Base-by-base conservation (phyloP, 2,888 invertebrate species). In the Meloe dianella region DNA sequence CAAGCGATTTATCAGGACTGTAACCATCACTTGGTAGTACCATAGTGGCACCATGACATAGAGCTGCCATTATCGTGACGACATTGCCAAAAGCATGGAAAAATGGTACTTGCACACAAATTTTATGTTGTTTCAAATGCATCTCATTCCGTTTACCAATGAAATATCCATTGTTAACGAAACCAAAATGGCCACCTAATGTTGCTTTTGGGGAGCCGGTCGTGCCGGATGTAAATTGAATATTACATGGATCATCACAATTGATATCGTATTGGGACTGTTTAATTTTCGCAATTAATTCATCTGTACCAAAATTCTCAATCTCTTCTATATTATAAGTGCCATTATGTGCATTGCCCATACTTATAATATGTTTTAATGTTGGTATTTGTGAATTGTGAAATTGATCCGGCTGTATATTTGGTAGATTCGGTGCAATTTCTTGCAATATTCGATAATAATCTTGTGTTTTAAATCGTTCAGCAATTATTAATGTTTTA, bases 81-180 rank as follows among this genome's bases (percentile, higher is more conserved):
- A 90, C 86, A 66, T 90, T 89, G 0, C 94, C 95, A 79, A 89
- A 95, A 38, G 91, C 93, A 81, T 96, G 96, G 80, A 94, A 95
- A 27, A 94, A 85, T 0, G 95, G 95, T 20, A 92, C 91, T 76
- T 92, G 91, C 2, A 89, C 75, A 70, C 89, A 90, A 65, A 89
- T 83, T 66, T 76, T 87, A 17, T 86, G 84, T 71, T 87, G 84
- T 27, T 82, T 85, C 24, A 84, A 80, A 58, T 85, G 72, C 0
- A 87, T 77, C 12, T 82, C 82, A 57, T 83, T 82, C 67, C 89
- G 83, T 35, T 79, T 84, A 0, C 90, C 91, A 63, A 90, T 84
- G 74, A 88, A 87, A 76, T 87, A 88, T 7, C 90, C 87, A 81
- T 95, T 95, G 81, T 96, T 96, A 2, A 93, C 85, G 20, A 92